Percentiles rank a stretch among this genome's conserved stretches.
These are phyloP conservation scores for Orchesella flavescens DNA, from an alignment of 2,888 invertebrate genomes.

Conservation along the genomic window DNA sequence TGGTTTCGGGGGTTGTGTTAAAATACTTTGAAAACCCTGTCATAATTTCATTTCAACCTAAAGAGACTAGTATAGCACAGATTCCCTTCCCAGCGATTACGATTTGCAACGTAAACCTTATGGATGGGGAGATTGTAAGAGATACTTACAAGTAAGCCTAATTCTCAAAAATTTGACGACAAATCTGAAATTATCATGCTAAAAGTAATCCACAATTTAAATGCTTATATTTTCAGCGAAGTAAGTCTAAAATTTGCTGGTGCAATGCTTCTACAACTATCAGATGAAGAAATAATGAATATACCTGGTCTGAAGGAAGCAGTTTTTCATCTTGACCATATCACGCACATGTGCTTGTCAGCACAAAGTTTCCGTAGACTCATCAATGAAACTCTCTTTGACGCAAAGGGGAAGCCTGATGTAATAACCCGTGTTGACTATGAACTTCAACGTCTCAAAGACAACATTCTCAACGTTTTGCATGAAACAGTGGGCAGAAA, in stretches of 20 bases:
- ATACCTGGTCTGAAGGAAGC: neutral
- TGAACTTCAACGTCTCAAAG: neutral
- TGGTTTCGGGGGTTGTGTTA: constrained; percentile 61
- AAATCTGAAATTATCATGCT: neutral
- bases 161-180: neutral
- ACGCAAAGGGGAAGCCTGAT: neutral
- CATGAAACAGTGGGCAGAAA: neutral
- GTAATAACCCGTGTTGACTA: neutral
- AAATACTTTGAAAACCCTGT: constrained; percentile 85
- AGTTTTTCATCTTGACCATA: neutral
- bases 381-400: neutral
- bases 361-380: neutral
- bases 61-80: constrained; percentile 79
- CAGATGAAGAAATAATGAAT: neutral
- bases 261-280: too few species aligned
- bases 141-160: neutral
- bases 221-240: too few species aligned
- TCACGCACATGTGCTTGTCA: neutral
- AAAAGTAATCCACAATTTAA: constrained; percentile 8
- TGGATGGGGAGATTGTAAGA: too few species aligned
- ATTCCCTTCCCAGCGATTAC: constrained; percentile 89
- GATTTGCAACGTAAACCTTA: constrained; percentile 85
- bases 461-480: neutral
- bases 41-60: constrained; percentile 85
- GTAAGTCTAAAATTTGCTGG: too few species aligned